Base-by-base conservation (phyloP, 37 sponge, comb jelly and placozoan genomes). In the Ephydatia muelleri region DNA sequence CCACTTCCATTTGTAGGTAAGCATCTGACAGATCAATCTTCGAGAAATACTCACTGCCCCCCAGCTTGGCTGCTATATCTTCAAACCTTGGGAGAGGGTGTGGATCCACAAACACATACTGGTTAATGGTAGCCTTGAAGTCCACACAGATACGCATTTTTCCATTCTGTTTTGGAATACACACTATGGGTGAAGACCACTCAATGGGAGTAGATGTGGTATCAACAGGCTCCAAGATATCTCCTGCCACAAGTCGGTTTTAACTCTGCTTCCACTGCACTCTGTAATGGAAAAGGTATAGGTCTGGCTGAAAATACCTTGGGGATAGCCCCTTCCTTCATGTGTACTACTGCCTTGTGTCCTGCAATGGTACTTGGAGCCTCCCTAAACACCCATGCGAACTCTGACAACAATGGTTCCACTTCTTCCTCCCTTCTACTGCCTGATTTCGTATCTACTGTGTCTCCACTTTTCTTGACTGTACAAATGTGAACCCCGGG, bases 61-160 rank as follows among this genome's bases (percentile, higher is more conserved):
- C 29, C 74, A 87, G n/a, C 25, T 68, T 79, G 38, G 80, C 38
- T 12, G 81, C 70, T 38, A 79, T 68, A 12, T 80, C 68, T 23
- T 87, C 77, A 16, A 68, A 34, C 22, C 64, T 81, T 30, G 87
- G 87, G 48, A 81, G 27, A 16, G 87, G 87, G 34, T 87, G 70
- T 21, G 31, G 25, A 21, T 23, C 33, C 28, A 79, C 80, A 32
- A 40, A 38, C n/a, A 87, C 19, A 49, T 43, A 40, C 19, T 28
- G 73, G 73, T 87, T 87, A 34, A 87, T 28, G 21, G 87, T 87
- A 26, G 38, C 76, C 35, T 75, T 75, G 38, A 34, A 75, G 13
- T 37, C 76, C 36, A 26, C 76, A 75, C 76, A 75, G n/a, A 75
- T 34, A 26, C 76, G 38, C 26, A 75, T 30, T 2, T 75, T 29